Base-by-base conservation (phyloP, 1,140 invertebrate species). In the Antheraea mylitta region DNA sequence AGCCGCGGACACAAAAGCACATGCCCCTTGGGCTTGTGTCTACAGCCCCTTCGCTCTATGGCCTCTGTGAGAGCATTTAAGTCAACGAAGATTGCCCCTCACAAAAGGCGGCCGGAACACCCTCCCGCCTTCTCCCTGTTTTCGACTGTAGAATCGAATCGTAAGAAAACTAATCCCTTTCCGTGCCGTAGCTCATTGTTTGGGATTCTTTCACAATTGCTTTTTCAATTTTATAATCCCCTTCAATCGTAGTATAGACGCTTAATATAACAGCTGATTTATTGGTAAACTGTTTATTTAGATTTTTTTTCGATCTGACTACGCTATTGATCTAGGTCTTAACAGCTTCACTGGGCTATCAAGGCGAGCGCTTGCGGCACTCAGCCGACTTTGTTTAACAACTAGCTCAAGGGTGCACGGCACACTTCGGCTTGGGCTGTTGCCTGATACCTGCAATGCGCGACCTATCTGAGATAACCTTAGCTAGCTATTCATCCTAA, bases 151-250 rank as follows among this genome's bases (percentile, higher is more conserved):
- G 75, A 80, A 78, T 79, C 66, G 77, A 80, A 75, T 76, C 77
- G 72, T 80, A 86, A 86, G 84, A 86, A 86, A 83, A 83, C 81
- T 75, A 82, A 85, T 86, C 77, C 78, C 82, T 80, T 84, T 85
- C 72, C 78, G 72, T 74, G 72, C 69, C 71, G 63, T 65, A 68
- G 73, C 72, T 82, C 79, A 81, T 85, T 89, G 86, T 86, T 85
- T 84, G 83, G 75, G 75, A 79, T 80, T 77, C 78, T 81, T 73
- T 77, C 81, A 79, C 80, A 85, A 85, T 83, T 81, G 82, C 80
- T 85, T 83, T 87, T 82, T 79, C 76, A 82, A 87, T 80, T 82
- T 81, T 75, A 77, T 76, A 79, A 78, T 78, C 69, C 77, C 67
- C 73, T 74, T 73, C 68, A 75, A 53, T 42, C 38, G 38, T 53